Evolutionary conservation across 37 sponge, comb jelly and placozoan genomes (phyloP), one percentile per base, ranked within the genome.

Genomic region (Cliona cf. orientalis): DNA sequence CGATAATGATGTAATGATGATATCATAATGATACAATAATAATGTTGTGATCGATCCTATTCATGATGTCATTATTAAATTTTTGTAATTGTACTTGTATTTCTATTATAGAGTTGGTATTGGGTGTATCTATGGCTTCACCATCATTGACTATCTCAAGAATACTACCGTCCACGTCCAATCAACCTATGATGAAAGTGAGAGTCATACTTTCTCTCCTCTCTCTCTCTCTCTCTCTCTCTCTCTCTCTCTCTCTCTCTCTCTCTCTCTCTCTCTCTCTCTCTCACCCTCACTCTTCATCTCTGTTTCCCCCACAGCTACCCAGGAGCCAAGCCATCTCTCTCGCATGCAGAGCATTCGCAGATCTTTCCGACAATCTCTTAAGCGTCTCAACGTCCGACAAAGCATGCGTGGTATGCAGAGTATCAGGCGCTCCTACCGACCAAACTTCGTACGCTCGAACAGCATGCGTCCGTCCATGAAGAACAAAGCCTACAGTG

Each of bases 341-440:
- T 86, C 85, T 33, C 92, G 95, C 17, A 76, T 91, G 70, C 95
- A 94, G 77, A 88, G 89, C 35, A 87, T 94, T 34, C 79, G 95
- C 0, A 84, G 80, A 39, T 94, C 95, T 0, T 94, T 94, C 59
- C 80, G 95, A 21, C 93, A 93, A 66, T 89, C 90, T 11, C 46
- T 93, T 41, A 79, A 84, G 59, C 69, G 93, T 40, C 41, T 93
- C 29, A 89, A 89, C 49, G 58, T 93, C 33, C 67, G 92, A 25
- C 80, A 68, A 4, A 93, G 93, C 41, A 80, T 88, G 82, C 39
- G 89, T 12, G 86, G 76, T 5, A 46, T 41, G 5, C 93, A 93
- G 66, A 88, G 90, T 58, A 62, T 66, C 1, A 69, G 80, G 23
- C 75, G 81, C 0, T 80, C 89, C 23, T 55, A 69, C 22, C 61